Conservation (phyloP, 2,797 vertebrate genomes). For the Sphaeramia orbicularis region DNA sequence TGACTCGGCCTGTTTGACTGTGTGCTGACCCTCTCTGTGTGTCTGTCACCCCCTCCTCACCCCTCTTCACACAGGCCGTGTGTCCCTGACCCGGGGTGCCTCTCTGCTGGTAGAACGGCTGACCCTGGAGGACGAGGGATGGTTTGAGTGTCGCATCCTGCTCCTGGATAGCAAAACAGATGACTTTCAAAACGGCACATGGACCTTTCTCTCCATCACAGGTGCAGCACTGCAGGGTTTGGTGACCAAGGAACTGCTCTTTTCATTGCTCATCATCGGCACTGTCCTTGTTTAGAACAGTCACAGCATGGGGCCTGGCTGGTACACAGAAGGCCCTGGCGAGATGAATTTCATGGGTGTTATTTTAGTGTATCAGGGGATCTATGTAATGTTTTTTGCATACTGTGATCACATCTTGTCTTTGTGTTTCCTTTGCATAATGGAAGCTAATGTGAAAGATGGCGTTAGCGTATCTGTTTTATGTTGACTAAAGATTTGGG, state of each 20-base stretch:
- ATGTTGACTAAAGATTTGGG: slow-evolving; percentile 27
- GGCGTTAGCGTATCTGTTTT: slow-evolving; percentile 26
- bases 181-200: slow-evolving; percentile 94
- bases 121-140: slow-evolving; percentile 93
- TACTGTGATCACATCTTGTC: slow-evolving; percentile 25
- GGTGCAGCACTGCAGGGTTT: slow-evolving; percentile 81
- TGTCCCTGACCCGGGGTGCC: slow-evolving; percentile 89
- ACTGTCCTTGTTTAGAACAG: slow-evolving; percentile 58
- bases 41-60: slow-evolving; percentile 33
- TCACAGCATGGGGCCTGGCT: slow-evolving; percentile 57
- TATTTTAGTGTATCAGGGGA: slow-evolving; percentile 25
- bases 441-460: slow-evolving; percentile 37
- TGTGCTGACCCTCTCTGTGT: slow-evolving; percentile 43
- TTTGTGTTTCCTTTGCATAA: slow-evolving; percentile 25
- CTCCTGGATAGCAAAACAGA: slow-evolving; percentile 92
- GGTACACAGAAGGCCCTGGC: slow-evolving; percentile 34
- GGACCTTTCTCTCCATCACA: slow-evolving; percentile 96
- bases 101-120: slow-evolving; percentile 91
- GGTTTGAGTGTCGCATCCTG: slow-evolving; percentile 98
- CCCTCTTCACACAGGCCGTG: slow-evolving; percentile 85
- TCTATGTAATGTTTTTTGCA: slow-evolving; percentile 39
- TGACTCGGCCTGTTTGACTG: slow-evolving; percentile 68
- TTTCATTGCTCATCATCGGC: slow-evolving; percentile 42
- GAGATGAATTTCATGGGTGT: slow-evolving; percentile 32
- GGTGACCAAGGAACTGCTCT: slow-evolving; percentile 30